phyloP scores from a whole-genome alignment of 2,888 invertebrate species.

The Xestia ashworthii region DNA sequence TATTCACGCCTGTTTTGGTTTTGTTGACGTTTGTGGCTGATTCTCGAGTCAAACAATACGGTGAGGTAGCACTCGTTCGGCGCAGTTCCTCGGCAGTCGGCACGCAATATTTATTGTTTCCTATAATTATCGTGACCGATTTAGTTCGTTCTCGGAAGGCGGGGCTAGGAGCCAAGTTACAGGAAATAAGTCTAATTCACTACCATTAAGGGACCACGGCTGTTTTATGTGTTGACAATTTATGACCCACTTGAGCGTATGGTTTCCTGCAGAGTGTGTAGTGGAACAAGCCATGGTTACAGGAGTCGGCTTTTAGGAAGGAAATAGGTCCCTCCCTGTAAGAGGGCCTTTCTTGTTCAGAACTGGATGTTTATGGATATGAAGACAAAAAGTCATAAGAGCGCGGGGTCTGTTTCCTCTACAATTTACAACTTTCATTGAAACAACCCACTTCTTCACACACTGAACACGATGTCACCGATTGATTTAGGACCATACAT shows the following conservation, averaged over 20 bases:
- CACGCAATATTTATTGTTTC: conserved; percentile 63
- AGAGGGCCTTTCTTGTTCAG: neutral
- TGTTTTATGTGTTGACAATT: conserved; percentile 19
- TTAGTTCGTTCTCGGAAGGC: conserved; percentile 41
- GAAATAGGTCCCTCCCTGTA: neutral
- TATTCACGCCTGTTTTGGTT: neutral
- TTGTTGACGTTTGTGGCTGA: conserved; percentile 12
- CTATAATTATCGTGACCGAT: conserved; percentile 57
- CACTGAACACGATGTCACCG: conserved; percentile 9
- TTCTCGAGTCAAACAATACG: conserved; percentile 30
- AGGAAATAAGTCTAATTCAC: conserved; percentile 46
- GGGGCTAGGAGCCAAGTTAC: conserved; percentile 47
- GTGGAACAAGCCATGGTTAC: neutral
- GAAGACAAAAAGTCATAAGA: neutral
- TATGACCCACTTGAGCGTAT: conserved; percentile 5
- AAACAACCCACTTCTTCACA: neutral
- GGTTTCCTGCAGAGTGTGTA: neutral
- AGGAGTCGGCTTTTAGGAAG: neutral
- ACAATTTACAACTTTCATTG: neutral
- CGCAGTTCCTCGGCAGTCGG: conserved; percentile 27
- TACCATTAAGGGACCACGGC: conserved; percentile 10
- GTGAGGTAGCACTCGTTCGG: neutral
- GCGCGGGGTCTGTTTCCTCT: neutral
- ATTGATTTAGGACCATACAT: conserved; percentile 31
- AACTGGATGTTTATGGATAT: neutral